Evolutionary conservation across 2,888 invertebrate species (phyloP), one percentile per base, ranked within the genome.

Genomic region (Sminthurinus aureus): DNA sequence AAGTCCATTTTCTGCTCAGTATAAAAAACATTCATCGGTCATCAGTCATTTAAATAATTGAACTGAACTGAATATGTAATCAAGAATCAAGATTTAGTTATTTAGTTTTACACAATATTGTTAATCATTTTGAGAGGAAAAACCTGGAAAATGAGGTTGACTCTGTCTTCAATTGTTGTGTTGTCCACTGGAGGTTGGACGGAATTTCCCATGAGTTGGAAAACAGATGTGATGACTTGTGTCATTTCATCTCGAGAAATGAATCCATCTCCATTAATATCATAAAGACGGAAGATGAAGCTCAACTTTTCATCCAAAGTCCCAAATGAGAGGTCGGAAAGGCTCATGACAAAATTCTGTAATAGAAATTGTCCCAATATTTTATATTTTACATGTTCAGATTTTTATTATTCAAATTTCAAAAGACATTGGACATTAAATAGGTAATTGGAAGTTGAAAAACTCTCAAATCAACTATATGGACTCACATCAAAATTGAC

Each of bases 401-500:
- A n/a, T n/a, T n/a, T n/a, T n/a, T n/a, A n/a, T n/a, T n/a, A n/a
- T n/a, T n/a, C n/a, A n/a, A n/a, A n/a, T n/a, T n/a, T n/a, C n/a
- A n/a, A n/a, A n/a, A n/a, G n/a, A n/a, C n/a, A n/a, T n/a, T n/a
- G n/a, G n/a, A n/a, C n/a, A n/a, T n/a, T n/a, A n/a, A n/a, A n/a
- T n/a, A n/a, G 38, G 6, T 38, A 38, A 38, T n/a, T n/a, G n/a
- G n/a, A n/a, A n/a, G n/a, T n/a, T n/a, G n/a, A n/a, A n/a, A n/a
- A n/a, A n/a, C 1, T 4, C 38, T 38, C 38, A 24, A 51, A 79
- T n/a, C n/a, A n/a, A n/a, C n/a, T n/a, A n/a, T n/a, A n/a, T n/a
- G n/a, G n/a, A 91, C 92, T 94, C 92, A 98, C 98, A 95, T 98
- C 98, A 92, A 98, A 98, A 92, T 96, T 98, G 90, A 98, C 94